These are phyloP conservation scores for Hormiphora californensis DNA, from an alignment of 37 sponge, comb jelly and placozoan genomes.

Conservation along the genomic window DNA sequence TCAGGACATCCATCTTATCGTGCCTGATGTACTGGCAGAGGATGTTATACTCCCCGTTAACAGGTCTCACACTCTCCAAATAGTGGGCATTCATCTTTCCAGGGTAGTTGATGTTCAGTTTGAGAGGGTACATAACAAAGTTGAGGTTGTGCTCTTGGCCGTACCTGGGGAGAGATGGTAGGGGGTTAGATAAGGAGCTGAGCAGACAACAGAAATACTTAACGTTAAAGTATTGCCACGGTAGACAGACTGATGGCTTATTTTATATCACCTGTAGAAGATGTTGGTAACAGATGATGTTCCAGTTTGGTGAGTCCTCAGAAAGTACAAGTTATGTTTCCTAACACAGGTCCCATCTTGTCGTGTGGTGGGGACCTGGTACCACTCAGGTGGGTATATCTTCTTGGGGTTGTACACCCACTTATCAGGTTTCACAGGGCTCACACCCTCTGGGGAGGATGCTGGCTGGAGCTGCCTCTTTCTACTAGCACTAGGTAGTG, in stretches of 20 bases:
- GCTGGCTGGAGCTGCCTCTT: too few relatives aligned
- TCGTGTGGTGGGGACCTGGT: not conserved
- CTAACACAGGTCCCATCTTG: not conserved
- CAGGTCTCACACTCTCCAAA: slow-evolving; percentile 13
- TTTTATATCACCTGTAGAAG: too few relatives aligned
- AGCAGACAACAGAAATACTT: too few relatives aligned
- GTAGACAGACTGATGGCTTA: too few relatives aligned
- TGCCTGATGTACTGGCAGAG: slow-evolving; percentile 12
- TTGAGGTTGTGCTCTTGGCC: slow-evolving; percentile 1
- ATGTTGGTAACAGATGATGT: slow-evolving; percentile 35
- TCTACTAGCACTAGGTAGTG: too few relatives aligned
- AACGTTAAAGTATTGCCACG: too few relatives aligned
- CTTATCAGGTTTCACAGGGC: not conserved
- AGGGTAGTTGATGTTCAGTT: slow-evolving; percentile 16
- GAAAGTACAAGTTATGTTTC: slow-evolving; percentile 6
- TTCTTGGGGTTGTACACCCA: not conserved
- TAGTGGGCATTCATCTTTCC: not conserved
- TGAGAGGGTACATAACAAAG: slow-evolving; percentile 30
- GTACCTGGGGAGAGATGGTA: too few relatives aligned
- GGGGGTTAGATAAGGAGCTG: too few relatives aligned
- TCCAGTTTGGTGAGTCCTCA: slow-evolving; percentile 17
- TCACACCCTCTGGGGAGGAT: too few relatives aligned
- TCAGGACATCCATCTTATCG: not conserved
- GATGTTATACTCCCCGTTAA: not conserved
- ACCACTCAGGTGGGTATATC: not conserved